These are phyloP conservation scores for Volucella inanis DNA, from an alignment of 2,888 invertebrate species.

Conservation along the genomic window DNA sequence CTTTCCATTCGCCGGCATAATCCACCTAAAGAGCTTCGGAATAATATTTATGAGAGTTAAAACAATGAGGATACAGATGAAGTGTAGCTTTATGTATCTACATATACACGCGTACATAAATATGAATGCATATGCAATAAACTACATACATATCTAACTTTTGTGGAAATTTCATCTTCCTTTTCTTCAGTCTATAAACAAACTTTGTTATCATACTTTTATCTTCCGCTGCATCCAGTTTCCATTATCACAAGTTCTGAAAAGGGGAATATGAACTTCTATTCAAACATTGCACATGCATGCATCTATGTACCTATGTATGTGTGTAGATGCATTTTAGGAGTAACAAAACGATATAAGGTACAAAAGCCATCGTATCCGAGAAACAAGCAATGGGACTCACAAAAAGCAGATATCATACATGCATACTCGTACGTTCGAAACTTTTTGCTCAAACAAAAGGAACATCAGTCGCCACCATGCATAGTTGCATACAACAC, in stretches of 20 bases:
- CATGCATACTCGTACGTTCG: background rate
- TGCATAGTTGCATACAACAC: background rate
- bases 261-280: slow-evolving; percentile 56
- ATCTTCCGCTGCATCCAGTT: slow-evolving; percentile 71
- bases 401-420: slow-evolving; percentile 1
- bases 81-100: slow-evolving; percentile 31
- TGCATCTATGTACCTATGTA: background rate
- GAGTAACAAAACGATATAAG: slow-evolving; percentile 59
- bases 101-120: background rate
- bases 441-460: slow-evolving; percentile 37
- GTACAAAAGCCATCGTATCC: slow-evolving; percentile 53
- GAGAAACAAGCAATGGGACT: slow-evolving; percentile 30
- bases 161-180: slow-evolving; percentile 63
- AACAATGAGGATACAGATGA: slow-evolving; percentile 54
- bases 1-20: slow-evolving; percentile 55
- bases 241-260: slow-evolving; percentile 69
- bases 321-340: slow-evolving; percentile 45
- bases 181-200: slow-evolving; percentile 69
- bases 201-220: slow-evolving; percentile 74
- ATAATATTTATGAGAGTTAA: slow-evolving; percentile 65
- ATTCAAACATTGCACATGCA: slow-evolving; percentile 43
- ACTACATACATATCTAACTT: background rate
- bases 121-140: slow-evolving; percentile 21
- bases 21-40: slow-evolving; percentile 56
- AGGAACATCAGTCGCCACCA: slow-evolving; percentile 33